phyloP scores from a whole-genome alignment of 2,113 vertebrate species.

The Pteronura brasiliensis region DNA sequence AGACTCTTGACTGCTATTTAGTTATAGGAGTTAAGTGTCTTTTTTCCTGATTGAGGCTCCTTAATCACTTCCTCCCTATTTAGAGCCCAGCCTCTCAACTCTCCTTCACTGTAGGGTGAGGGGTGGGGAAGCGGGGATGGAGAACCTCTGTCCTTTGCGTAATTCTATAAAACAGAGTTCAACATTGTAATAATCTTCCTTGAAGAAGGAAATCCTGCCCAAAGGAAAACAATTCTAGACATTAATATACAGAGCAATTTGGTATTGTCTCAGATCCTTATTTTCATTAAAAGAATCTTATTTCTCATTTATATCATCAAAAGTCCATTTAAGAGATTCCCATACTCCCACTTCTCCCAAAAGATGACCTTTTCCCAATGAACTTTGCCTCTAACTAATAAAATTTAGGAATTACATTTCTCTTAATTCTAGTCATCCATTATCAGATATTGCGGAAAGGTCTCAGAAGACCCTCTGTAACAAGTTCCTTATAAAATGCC shows the following conservation, averaged over 20 bases:
- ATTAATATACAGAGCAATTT: constrained; percentile 10
- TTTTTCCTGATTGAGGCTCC: background rate
- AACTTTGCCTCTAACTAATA: background rate
- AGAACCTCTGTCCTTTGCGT: background rate
- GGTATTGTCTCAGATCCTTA: background rate
- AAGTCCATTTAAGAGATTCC: background rate
- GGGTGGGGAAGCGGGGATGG: accelerated
- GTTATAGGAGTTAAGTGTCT: background rate
- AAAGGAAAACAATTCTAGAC: background rate
- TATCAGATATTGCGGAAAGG: background rate
- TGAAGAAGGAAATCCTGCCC: background rate
- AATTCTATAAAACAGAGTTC: background rate
- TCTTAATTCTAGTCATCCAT: background rate
- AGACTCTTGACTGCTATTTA: background rate
- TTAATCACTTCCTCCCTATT: background rate
- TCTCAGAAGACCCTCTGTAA: background rate
- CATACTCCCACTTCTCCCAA: background rate
- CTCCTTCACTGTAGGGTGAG: background rate
- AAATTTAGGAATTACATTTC: background rate
- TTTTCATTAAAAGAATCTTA: constrained; percentile 24
- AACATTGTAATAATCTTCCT: background rate
- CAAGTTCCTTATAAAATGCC: background rate
- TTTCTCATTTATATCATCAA: constrained; percentile 13
- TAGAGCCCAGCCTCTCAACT: background rate
- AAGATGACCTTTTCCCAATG: background rate